Conservation (phyloP, 2,113 vertebrate species). For the Engystomops pustulosus region DNA sequence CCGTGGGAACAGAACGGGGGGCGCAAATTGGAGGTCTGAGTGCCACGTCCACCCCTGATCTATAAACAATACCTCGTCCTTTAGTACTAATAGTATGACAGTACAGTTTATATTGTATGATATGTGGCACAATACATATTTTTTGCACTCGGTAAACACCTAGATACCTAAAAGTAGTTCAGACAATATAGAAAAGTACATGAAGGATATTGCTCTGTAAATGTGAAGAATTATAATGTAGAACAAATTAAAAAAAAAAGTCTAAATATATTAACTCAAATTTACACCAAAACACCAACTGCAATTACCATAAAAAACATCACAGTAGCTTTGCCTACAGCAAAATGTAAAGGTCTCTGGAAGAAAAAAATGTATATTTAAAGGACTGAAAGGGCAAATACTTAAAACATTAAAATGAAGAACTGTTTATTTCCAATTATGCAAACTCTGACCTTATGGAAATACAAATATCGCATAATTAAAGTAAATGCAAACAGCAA, state of each 20-base stretch:
- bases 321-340: conserved; percentile 43
- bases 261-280: background rate
- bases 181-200: background rate
- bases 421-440: conserved; percentile 51
- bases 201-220: background rate
- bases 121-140: background rate
- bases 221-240: background rate
- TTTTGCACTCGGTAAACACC: no score
- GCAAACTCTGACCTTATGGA: conserved; percentile 57
- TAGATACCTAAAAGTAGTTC: no score
- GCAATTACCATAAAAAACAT: conserved; percentile 25
- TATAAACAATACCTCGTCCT: no score
- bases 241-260: background rate
- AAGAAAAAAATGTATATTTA: conserved; percentile 26
- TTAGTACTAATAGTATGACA: no score
- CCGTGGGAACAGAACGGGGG: no score
- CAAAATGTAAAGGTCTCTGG: conserved; percentile 36
- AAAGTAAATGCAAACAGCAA: conserved; percentile 47
- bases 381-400: conserved; percentile 50
- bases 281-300: background rate
- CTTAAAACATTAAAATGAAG: conserved; percentile 34
- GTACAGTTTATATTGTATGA: no score
- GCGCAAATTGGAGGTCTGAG: no score
- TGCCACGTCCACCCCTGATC: no score
- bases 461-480: conserved; percentile 52